Evolutionary conservation across 2,888 invertebrate species (phyloP).

Genomic region (Sisyra nigra): DNA sequence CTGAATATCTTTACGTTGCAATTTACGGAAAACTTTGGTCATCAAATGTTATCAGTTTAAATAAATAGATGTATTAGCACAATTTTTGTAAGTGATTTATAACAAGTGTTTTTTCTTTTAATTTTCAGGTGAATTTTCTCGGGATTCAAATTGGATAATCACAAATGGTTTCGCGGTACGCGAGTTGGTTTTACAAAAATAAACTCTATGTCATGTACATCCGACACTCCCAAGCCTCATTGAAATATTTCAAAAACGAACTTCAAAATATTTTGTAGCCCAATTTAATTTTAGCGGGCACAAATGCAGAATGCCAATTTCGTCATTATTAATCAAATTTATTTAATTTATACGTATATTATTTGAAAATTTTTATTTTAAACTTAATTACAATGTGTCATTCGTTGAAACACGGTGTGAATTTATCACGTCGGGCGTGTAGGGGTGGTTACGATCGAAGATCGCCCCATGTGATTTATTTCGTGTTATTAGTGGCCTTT

Average conservation of each 20-base stretch:
- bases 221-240: neutral
- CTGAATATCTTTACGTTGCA: too few species aligned
- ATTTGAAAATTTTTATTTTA: neutral
- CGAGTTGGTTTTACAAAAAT: constrained; percentile 4
- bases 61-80: too few species aligned
- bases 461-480: constrained; percentile 20
- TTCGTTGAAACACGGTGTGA: constrained; percentile 50
- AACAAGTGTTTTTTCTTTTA: neutral
- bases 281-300: neutral
- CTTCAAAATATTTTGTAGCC: constrained; percentile 7
- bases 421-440: constrained; percentile 51
- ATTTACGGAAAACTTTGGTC: too few species aligned
- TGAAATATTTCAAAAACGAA: constrained; percentile 6
- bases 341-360: too few species aligned
- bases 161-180: constrained; percentile 2
- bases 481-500: constrained; percentile 17
- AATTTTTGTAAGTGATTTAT: too few species aligned
- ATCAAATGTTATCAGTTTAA: too few species aligned
- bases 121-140: neutral
- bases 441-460: constrained; percentile 26
- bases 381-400: constrained; percentile 20
- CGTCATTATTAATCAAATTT: too few species aligned
- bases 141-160: neutral
- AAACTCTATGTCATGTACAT: constrained; percentile 7
- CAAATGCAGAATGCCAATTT: too few species aligned